phyloP scores from a whole-genome alignment of 1,140 invertebrate species.

The Trichonephila clavipes region DNA sequence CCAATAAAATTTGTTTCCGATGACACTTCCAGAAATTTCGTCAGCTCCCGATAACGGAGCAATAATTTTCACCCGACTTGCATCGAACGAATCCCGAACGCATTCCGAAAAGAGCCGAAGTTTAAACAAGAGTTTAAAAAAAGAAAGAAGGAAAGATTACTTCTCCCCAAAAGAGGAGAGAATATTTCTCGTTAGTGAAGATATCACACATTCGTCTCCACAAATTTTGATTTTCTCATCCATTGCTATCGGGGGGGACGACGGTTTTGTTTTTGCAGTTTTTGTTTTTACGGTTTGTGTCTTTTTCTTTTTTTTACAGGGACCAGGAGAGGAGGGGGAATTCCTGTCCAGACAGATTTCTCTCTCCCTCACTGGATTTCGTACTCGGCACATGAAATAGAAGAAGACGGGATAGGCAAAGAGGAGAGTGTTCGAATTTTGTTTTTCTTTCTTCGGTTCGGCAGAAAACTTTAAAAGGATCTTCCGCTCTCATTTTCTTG shows the following conservation, averaged over 20 bases:
- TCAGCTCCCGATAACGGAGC: neutral
- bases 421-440: neutral
- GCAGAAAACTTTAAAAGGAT: neutral
- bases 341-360: neutral
- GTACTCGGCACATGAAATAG: neutral
- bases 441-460: neutral
- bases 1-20: neutral
- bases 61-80: neutral
- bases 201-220: neutral
- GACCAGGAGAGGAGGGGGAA: neutral
- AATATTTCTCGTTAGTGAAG: neutral
- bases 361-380: neutral
- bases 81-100: neutral
- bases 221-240: neutral
- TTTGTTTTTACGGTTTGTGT: too few species aligned
- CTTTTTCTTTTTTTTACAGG: too few species aligned
- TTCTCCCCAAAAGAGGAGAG: too few species aligned
- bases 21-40: neutral
- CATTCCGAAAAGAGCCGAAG: neutral
- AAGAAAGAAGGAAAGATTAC: neutral
- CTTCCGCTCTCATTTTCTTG: conserved; percentile 4
- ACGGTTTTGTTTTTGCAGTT: neutral
- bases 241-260: neutral
- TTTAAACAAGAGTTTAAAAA: too few species aligned
- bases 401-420: too few species aligned